These are phyloP conservation scores for Pomatostomus ruficeps DNA, from an alignment of 2,113 vertebrate genomes.

Conservation along the genomic window DNA sequence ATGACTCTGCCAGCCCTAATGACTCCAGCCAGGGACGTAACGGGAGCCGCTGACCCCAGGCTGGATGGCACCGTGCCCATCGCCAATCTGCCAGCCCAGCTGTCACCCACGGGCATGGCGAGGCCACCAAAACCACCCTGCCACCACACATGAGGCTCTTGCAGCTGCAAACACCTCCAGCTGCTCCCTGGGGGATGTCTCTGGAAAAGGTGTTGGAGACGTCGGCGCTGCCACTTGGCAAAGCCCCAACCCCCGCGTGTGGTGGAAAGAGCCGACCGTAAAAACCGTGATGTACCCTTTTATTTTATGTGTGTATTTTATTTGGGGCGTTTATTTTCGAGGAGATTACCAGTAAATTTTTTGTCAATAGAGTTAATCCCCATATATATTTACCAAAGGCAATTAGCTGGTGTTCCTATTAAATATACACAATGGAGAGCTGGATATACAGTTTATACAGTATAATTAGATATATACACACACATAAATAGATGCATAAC, in stretches of 20 bases:
- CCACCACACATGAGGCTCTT: accelerated
- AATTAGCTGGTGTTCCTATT: slow-evolving; percentile 40
- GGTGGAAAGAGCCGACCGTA: background rate
- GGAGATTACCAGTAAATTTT: slow-evolving; percentile 13
- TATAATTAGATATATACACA: slow-evolving; percentile 48
- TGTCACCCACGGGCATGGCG: background rate
- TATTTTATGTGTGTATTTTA: slow-evolving; percentile 2
- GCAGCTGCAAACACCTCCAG: background rate
- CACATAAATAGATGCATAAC: slow-evolving; percentile 56
- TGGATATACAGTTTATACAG: slow-evolving; percentile 36
- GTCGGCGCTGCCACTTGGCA: background rate
- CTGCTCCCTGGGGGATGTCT: background rate
- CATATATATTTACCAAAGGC: slow-evolving; percentile 29
- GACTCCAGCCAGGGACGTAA: no score
- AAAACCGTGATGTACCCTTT: background rate
- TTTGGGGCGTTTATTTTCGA: slow-evolving; percentile 27
- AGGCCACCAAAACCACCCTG: background rate
- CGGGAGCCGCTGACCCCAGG: background rate
- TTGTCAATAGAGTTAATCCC: slow-evolving; percentile 36
- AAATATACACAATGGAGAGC: slow-evolving; percentile 9
- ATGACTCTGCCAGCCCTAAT: background rate
- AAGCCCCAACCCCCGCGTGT: accelerated
- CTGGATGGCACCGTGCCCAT: background rate
- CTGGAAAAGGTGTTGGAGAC: background rate
- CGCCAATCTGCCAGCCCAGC: slow-evolving; percentile 37